phyloP scores from a whole-genome alignment of 2,888 invertebrate species.

The Chymomyza procnemis region DNA sequence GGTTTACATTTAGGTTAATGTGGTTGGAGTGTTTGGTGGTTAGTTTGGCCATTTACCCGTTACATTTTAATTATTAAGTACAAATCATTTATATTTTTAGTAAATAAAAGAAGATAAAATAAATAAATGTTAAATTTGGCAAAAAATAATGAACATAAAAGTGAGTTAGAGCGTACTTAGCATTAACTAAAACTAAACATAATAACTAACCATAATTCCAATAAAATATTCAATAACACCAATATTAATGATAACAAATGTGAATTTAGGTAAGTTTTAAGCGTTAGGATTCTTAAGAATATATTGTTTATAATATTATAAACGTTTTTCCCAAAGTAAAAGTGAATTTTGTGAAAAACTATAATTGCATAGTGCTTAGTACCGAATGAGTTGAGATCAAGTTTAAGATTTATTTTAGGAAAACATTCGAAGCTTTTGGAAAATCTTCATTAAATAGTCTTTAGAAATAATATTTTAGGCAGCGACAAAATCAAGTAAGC shows the following conservation, averaged over 20 bases:
- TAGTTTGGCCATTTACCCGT: conserved; percentile 64
- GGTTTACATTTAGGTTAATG: conserved; percentile 29
- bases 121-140: conserved; percentile 38
- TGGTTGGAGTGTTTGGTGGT: conserved; percentile 33
- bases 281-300: background rate
- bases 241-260: background rate
- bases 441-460: too few relatives aligned
- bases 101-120: conserved; percentile 11
- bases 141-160: conserved; percentile 34
- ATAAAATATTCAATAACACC: background rate
- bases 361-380: too few relatives aligned
- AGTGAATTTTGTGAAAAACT: too few relatives aligned
- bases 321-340: too few relatives aligned
- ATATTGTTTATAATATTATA: too few relatives aligned
- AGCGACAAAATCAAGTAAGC: too few relatives aligned
- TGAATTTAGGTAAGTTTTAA: background rate
- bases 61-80: conserved; percentile 20
- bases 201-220: conserved; percentile 29
- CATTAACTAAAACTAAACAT: conserved; percentile 34
- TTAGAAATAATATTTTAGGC: too few relatives aligned
- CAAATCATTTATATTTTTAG: conserved; percentile 19
- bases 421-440: too few relatives aligned
- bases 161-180: conserved; percentile 9
- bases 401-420: too few relatives aligned
- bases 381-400: too few relatives aligned